Percentiles rank a stretch among this genome's conserved stretches.
These are phyloP conservation scores for Microcebus lehilahytsara DNA, from an alignment of 2,113 vertebrate genomes.

Conservation along the genomic window DNA sequence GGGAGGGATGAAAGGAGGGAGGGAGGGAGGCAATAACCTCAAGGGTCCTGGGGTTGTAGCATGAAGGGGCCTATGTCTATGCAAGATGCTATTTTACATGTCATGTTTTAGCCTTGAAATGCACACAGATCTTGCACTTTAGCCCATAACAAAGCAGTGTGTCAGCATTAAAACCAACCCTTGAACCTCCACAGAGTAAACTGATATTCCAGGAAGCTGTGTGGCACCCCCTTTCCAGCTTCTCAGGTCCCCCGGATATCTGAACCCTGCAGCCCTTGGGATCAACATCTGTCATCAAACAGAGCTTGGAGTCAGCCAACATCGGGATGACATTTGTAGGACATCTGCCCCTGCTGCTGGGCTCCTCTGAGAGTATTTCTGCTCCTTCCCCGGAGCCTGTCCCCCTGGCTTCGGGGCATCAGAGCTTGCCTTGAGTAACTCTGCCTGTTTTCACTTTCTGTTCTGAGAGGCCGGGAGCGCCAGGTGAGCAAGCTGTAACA, in stretches of 20 bases:
- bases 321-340: neutral
- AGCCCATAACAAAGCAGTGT: too few relatives aligned
- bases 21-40: neutral
- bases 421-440: too few relatives aligned
- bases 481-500: neutral
- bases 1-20: too few relatives aligned
- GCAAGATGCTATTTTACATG: neutral
- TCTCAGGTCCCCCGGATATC: fast-evolving
- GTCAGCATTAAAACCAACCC: neutral
- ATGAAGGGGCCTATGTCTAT: fast-evolving
- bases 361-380: neutral
- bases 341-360: neutral
- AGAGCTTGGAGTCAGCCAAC: too few relatives aligned
- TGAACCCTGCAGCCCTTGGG: neutral
- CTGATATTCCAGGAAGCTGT: neutral
- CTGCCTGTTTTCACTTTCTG: neutral
- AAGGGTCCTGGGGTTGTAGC: fast-evolving
- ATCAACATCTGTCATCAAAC: neutral
- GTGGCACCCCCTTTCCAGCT: neutral
- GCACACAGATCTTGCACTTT: too few relatives aligned
- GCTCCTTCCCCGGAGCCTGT: neutral
- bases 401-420: neutral
- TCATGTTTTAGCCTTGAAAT: neutral
- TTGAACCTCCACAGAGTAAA: too few relatives aligned
- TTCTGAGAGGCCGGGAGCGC: neutral